A percentile compares a stretch with the other conserved stretches of the same genome.
Evolutionary conservation across 2,113 vertebrate genomes (phyloP).

Genomic region (Sinocyclocheilus maitianheensis): DNA sequence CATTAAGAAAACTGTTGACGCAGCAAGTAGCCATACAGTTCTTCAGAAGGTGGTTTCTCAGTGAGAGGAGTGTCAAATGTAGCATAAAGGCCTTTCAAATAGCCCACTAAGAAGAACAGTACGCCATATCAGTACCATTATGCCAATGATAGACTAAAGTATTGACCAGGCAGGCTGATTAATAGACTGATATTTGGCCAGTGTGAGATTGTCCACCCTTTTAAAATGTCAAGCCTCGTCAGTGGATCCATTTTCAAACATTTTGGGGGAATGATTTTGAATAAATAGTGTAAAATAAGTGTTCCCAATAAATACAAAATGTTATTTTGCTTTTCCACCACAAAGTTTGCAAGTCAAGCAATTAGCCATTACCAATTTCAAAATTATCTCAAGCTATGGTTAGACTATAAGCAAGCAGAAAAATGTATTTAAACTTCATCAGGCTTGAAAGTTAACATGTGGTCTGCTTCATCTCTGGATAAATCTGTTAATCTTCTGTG

Average conservation of each 20-base stretch:
- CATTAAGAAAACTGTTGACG: conserved; percentile 34
- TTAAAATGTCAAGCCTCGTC: neutral
- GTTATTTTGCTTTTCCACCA: too few species aligned
- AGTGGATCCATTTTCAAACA: neutral
- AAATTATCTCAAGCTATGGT: neutral
- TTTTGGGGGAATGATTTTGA: neutral
- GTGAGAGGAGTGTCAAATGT: conserved; percentile 4
- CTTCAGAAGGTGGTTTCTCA: neutral
- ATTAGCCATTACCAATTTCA: neutral
- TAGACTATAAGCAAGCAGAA: neutral
- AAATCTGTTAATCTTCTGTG: neutral
- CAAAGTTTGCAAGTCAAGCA: neutral
- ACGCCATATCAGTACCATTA: neutral
- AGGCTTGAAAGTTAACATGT: neutral
- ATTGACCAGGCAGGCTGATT: neutral
- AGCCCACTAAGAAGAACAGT: neutral
- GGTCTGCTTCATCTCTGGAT: neutral
- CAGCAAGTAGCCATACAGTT: neutral
- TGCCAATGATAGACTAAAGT: neutral
- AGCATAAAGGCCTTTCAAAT: neutral
- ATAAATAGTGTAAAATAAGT: neutral
- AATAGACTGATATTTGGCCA: neutral
- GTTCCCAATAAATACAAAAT: too few species aligned
- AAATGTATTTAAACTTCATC: neutral
- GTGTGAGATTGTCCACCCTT: neutral